A percentile compares a stretch with the other conserved stretches of the same genome.
Conservation (phyloP, 1,140 invertebrate genomes). For the Drosophila murphyi region DNA sequence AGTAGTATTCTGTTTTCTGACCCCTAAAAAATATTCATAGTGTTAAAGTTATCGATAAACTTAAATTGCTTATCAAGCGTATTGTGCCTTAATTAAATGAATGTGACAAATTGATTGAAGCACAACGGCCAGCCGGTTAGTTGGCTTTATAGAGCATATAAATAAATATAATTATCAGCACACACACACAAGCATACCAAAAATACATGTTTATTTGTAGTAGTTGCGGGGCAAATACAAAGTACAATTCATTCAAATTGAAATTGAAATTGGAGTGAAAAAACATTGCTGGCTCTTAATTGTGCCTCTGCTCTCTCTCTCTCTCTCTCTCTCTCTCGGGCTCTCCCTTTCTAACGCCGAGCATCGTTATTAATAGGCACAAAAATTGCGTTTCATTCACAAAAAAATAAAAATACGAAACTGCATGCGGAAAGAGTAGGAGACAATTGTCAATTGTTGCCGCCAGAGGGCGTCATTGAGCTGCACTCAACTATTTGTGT, state of each 20-base stretch:
- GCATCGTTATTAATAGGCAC: conserved; percentile 34
- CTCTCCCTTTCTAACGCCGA: not conserved
- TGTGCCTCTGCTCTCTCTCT: conserved; percentile 12
- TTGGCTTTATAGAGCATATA: conserved; percentile 1
- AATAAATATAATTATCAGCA: conserved; percentile 12
- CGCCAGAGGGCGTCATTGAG: conserved; percentile 27
- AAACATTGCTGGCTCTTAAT: conserved; percentile 45
- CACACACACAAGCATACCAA: not conserved
- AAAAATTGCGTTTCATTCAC: conserved; percentile 44
- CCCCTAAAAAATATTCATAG: not conserved
- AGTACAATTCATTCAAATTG: conserved; percentile 31
- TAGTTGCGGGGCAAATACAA: conserved; percentile 10
- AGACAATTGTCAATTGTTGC: conserved; percentile 3
- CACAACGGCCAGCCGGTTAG: conserved; percentile 10
- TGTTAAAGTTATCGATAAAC: not conserved
- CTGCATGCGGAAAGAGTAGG: not conserved
- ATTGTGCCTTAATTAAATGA: conserved; percentile 36
- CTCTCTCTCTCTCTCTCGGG: not conserved
- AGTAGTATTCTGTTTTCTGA: not conserved
- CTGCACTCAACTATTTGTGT: not conserved
- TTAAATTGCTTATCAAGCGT: conserved; percentile 9
- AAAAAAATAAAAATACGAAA: conserved; percentile 26
- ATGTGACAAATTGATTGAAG: conserved; percentile 33
- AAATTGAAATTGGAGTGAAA: conserved; percentile 40
- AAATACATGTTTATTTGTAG: too few species aligned